These are phyloP conservation scores for Pogonomyrmex californicus DNA, from an alignment of 1,140 invertebrate species.

Conservation along the genomic window DNA sequence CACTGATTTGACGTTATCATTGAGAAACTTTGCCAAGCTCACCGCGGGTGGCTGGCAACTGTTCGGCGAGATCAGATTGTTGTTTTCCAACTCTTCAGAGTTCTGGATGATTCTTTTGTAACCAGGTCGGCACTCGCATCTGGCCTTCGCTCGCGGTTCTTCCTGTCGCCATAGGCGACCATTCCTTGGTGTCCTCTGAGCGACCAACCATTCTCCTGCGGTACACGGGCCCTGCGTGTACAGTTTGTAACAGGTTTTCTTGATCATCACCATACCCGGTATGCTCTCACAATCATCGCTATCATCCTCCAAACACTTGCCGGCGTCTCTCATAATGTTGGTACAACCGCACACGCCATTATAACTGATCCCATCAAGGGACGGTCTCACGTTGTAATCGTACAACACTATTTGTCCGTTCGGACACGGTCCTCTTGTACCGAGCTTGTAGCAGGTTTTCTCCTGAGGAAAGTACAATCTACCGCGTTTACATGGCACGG, in stretches of 20 bases:
- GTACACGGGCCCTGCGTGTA: slow-evolving; percentile 92
- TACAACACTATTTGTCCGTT: slow-evolving; percentile 91
- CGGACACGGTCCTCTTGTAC: slow-evolving; percentile 91
- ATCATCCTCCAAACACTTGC: slow-evolving; percentile 78
- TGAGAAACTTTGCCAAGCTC: slow-evolving; percentile 86
- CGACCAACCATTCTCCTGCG: slow-evolving; percentile 91
- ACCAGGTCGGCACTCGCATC: slow-evolving; percentile 92
- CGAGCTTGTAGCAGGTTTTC: slow-evolving; percentile 92
- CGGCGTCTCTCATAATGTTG: slow-evolving; percentile 79
- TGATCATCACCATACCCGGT: slow-evolving; percentile 89
- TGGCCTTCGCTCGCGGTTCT: slow-evolving; percentile 83
- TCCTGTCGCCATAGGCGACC: slow-evolving; percentile 77
- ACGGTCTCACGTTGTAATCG: slow-evolving; percentile 91
- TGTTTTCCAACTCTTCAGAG: slow-evolving; percentile 78
- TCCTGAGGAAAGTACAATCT: slow-evolving; percentile 92
- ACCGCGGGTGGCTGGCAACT: slow-evolving; percentile 86
- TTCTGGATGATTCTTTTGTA: slow-evolving; percentile 85
- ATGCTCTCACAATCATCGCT: slow-evolving; percentile 87
- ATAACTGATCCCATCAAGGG: slow-evolving; percentile 93
- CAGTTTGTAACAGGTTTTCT: slow-evolving; percentile 90
- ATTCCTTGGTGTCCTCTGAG: slow-evolving; percentile 82
- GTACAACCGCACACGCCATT: slow-evolving; percentile 93
- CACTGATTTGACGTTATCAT: slow-evolving; percentile 78
- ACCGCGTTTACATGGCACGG: slow-evolving; percentile 91
- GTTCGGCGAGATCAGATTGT: slow-evolving; percentile 75